phyloP scores from a whole-genome alignment of 2,113 vertebrate genomes.

The Festucalex cinctus region DNA sequence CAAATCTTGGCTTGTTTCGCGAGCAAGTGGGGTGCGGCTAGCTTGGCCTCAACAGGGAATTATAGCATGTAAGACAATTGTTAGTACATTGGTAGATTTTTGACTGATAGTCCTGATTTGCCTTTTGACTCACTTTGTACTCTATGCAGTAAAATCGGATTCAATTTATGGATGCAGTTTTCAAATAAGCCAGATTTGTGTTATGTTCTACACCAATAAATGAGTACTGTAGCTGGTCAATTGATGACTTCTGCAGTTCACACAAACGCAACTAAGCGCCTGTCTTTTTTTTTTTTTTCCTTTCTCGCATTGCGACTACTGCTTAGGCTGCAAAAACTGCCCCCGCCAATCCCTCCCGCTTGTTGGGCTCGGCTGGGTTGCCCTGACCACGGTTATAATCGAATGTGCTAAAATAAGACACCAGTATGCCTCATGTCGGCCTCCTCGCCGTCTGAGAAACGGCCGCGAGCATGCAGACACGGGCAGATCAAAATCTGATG shows the following conservation, averaged over 20 bases:
- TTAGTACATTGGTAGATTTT: neutral
- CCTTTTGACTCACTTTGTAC: too few relatives aligned
- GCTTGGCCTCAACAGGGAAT: slow-evolving; percentile 27
- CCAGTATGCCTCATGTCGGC: neutral
- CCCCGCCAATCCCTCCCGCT: neutral
- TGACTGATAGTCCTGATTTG: neutral
- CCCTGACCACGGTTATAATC: slow-evolving; percentile 1
- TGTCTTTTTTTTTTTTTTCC: neutral
- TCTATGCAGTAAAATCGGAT: too few relatives aligned
- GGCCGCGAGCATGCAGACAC: neutral
- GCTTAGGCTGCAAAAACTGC: slow-evolving; percentile 3
- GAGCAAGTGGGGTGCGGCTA: slow-evolving; percentile 37
- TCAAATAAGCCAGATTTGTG: too few relatives aligned
- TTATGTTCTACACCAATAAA: too few relatives aligned
- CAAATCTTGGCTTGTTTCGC: slow-evolving; percentile 7
- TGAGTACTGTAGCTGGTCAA: too few relatives aligned
- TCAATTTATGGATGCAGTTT: too few relatives aligned
- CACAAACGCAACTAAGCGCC: neutral
- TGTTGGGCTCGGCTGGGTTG: neutral
- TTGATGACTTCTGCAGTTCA: neutral
- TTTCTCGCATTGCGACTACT: neutral
- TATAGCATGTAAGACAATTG: slow-evolving; percentile 18
- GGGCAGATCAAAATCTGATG: neutral
- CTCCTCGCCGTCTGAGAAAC: neutral
- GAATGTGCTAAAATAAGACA: slow-evolving; percentile 6